Evolutionary conservation across 2,888 invertebrate species (phyloP).

Genomic region (Plebejus anna): DNA sequence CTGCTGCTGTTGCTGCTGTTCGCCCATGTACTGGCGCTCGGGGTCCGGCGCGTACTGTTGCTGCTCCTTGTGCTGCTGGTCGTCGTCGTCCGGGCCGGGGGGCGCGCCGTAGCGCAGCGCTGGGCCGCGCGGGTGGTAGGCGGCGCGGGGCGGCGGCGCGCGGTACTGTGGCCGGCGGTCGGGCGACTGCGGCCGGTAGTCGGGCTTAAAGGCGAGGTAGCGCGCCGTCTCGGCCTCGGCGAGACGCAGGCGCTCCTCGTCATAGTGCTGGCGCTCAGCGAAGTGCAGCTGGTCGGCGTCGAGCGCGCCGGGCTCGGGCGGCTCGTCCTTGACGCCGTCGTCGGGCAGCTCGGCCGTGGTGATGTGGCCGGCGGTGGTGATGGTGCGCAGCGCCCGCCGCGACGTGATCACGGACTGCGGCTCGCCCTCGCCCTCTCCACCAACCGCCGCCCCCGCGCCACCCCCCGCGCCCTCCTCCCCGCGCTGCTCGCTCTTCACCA

Average conservation of each 20-base stretch:
- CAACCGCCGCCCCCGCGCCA: slow-evolving; percentile 30
- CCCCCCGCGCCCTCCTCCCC: background rate
- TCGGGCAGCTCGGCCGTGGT: slow-evolving; percentile 57
- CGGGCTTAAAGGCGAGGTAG: slow-evolving; percentile 62
- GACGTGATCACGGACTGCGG: slow-evolving; percentile 78
- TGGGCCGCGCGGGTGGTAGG: slow-evolving; percentile 53
- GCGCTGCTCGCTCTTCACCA: slow-evolving; percentile 64
- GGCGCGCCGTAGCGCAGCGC: slow-evolving; percentile 62
- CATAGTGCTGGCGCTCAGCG: slow-evolving; percentile 48
- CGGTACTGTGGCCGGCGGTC: slow-evolving; percentile 49
- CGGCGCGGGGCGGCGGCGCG: slow-evolving; percentile 45
- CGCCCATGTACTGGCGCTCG: slow-evolving; percentile 53
- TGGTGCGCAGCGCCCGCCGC: slow-evolving; percentile 78
- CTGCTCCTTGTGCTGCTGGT: slow-evolving; percentile 45
- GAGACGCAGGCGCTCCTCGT: slow-evolving; percentile 59
- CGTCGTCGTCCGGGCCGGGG: slow-evolving; percentile 58
- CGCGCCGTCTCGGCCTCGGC: slow-evolving; percentile 63
- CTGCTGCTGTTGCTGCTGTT: slow-evolving; percentile 50
- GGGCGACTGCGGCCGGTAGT: slow-evolving; percentile 33
- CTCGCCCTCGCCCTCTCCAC: slow-evolving; percentile 49
- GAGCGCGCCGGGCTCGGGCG: slow-evolving; percentile 53
- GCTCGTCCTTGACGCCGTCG: slow-evolving; percentile 67
- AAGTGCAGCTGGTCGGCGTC: slow-evolving; percentile 49
- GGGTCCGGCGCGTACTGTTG: background rate
- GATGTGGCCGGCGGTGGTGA: slow-evolving; percentile 82